phyloP scores from a whole-genome alignment of 2,797 vertebrate species.

The Phrynocephalus forsythii region DNA sequence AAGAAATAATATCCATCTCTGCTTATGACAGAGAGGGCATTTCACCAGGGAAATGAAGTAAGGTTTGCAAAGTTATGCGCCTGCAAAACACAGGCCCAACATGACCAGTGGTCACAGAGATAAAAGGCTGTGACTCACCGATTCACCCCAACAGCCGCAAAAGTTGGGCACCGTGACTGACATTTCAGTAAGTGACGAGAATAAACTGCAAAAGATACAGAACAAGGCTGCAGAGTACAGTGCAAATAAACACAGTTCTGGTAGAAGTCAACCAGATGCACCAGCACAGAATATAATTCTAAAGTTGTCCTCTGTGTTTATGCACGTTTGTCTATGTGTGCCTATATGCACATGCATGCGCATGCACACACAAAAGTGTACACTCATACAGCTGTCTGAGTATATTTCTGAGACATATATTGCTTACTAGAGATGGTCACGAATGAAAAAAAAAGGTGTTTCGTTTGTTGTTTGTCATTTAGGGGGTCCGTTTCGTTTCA shows the following conservation, averaged over 20 bases:
- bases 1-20: conserved; percentile 40
- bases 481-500: too few relatives aligned
- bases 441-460: too few relatives aligned
- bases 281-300: not conserved
- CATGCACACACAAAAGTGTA: too few relatives aligned
- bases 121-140: conserved; percentile 48
- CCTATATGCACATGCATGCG: too few relatives aligned
- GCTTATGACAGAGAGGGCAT: conserved; percentile 45
- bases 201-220: conserved; percentile 39
- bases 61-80: conserved; percentile 44
- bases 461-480: too few relatives aligned
- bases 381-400: not conserved
- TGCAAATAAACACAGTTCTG: conserved; percentile 34
- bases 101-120: conserved; percentile 50
- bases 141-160: conserved; percentile 48
- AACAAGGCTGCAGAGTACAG: conserved; percentile 34
- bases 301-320: too few relatives aligned
- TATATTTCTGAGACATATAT: not conserved
- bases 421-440: not conserved
- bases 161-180: conserved; percentile 50
- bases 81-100: conserved; percentile 43
- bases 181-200: conserved; percentile 44
- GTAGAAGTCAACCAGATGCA: not conserved
- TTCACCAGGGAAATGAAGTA: conserved; percentile 45
- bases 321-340: too few relatives aligned